phyloP scores from a whole-genome alignment of 2,888 invertebrate species.

The Nemotelus nigrinus region DNA sequence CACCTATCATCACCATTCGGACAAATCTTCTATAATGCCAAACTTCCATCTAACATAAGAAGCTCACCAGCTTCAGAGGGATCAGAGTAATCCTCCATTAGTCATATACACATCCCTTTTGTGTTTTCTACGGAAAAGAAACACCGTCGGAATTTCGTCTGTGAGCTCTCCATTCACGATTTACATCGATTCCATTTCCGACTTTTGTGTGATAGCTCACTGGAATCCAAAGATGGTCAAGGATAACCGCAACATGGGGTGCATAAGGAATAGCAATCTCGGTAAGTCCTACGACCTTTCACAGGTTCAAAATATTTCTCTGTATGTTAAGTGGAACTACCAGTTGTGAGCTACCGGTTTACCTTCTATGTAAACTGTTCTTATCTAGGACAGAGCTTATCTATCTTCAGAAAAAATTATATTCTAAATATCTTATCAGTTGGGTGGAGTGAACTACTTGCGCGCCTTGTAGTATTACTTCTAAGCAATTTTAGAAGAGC shows the following conservation, averaged over 20 bases:
- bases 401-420: constrained; percentile 9
- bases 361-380: not conserved
- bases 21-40: not conserved
- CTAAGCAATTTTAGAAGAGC: not conserved
- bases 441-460: constrained; percentile 17
- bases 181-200: not conserved
- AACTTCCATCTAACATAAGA: not conserved
- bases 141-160: too few species aligned
- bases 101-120: constrained; percentile 44
- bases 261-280: constrained; percentile 7
- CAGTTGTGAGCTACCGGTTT: too few species aligned
- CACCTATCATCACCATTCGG: not conserved
- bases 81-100: constrained; percentile 38
- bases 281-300: not conserved
- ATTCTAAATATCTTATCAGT: constrained; percentile 40
- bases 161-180: constrained; percentile 8
- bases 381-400: constrained; percentile 23
- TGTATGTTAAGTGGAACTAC: too few species aligned
- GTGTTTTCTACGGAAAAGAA: not conserved
- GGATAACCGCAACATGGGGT: not conserved
- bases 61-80: not conserved
- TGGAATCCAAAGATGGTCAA: constrained; percentile 1
- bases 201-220: not conserved
- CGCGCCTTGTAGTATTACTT: not conserved
- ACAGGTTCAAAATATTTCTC: too few species aligned